These are phyloP conservation scores for Lycaena phlaeas DNA, from an alignment of 2,888 invertebrate species.

Conservation along the genomic window DNA sequence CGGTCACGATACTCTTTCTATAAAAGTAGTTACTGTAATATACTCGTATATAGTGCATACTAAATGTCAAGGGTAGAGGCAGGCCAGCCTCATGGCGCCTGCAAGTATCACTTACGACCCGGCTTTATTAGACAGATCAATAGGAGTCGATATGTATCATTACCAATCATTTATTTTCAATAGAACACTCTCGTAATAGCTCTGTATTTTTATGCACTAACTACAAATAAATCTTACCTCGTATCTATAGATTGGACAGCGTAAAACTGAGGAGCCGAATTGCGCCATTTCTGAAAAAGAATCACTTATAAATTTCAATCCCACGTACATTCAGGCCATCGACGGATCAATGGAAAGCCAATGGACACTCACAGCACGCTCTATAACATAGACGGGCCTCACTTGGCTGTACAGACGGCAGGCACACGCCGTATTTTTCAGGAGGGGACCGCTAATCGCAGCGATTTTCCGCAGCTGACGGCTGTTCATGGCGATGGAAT, in stretches of 20 bases:
- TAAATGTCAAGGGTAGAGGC: constrained; percentile 50
- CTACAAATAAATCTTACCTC: no score
- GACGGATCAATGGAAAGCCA: constrained; percentile 17
- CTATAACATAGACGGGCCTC: constrained; percentile 60
- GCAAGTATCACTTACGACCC: constrained; percentile 22
- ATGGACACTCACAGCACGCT: constrained; percentile 53
- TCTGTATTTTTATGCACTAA: background rate
- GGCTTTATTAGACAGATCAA: constrained; percentile 52
- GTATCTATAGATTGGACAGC: constrained; percentile 57
- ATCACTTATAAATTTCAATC: background rate
- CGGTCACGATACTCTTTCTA: no score
- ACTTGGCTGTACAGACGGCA: constrained; percentile 60
- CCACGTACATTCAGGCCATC: background rate
- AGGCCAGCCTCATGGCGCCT: constrained; percentile 35
- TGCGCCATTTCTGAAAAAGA: constrained; percentile 65
- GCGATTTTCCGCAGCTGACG: constrained; percentile 53
- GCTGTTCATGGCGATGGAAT: constrained; percentile 40
- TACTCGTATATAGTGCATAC: constrained; percentile 22
- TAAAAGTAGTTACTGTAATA: no score
- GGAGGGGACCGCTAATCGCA: constrained; percentile 28
- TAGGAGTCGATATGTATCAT: constrained; percentile 49
- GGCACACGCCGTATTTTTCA: constrained; percentile 33
- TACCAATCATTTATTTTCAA: constrained; percentile 46
- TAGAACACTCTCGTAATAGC: constrained; percentile 17
- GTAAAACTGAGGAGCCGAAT: constrained; percentile 61